phyloP scores from a whole-genome alignment of 2,888 invertebrate species.

The Galeruca laticollis region DNA sequence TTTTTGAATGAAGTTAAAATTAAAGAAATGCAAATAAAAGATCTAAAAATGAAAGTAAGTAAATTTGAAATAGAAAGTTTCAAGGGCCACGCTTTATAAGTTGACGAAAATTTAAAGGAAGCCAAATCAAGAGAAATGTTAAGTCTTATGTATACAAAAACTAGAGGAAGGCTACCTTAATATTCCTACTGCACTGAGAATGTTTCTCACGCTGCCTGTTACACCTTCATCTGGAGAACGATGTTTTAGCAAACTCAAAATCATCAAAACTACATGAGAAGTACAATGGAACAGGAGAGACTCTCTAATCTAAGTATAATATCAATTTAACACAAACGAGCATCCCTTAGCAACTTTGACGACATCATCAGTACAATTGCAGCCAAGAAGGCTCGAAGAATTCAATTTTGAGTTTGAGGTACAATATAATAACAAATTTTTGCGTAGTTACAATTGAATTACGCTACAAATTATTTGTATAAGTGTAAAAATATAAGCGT shows the following conservation, averaged over 20 bases:
- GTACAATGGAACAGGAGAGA: not conserved
- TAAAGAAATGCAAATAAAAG: too few relatives aligned
- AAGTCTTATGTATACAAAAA: too few relatives aligned
- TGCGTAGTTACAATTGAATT: too few relatives aligned
- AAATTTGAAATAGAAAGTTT: too few relatives aligned
- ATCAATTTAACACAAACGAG: not conserved
- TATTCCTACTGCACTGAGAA: not conserved
- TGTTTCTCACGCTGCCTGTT: not conserved
- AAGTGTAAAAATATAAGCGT: too few relatives aligned
- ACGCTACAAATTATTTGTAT: too few relatives aligned
- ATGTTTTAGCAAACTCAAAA: not conserved
- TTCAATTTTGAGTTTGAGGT: too few relatives aligned
- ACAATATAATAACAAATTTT: too few relatives aligned
- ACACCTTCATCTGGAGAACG: not conserved
- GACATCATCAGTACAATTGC: not conserved
- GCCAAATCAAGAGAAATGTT: not conserved
- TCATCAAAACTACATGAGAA: not conserved
- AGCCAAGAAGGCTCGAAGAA: not conserved
- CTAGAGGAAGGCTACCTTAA: too few relatives aligned
- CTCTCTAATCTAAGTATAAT: not conserved
- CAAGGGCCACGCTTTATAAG: too few relatives aligned
- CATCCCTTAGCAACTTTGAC: not conserved
- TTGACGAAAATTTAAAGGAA: too few relatives aligned
- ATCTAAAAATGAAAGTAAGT: too few relatives aligned
- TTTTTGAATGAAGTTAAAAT: not conserved